Evolutionary conservation across 2,113 vertebrate species (phyloP).

Genomic region (Mystacornis crossleyi): DNA sequence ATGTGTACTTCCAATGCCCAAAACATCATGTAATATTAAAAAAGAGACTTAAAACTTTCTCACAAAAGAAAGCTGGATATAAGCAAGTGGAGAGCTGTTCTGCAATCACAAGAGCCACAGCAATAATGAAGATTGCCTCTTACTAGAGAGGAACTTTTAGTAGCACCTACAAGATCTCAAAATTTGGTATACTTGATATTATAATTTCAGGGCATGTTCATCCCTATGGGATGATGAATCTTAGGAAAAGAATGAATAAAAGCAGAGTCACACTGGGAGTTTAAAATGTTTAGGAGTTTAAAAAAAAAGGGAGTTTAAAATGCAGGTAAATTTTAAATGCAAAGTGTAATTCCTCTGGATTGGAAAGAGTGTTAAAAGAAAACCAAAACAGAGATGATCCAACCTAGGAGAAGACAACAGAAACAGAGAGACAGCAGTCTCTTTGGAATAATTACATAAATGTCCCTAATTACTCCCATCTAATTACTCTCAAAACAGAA

Average conservation of each 20-base stretch:
- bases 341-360: not conserved
- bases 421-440: not conserved
- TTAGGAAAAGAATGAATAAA: not conserved
- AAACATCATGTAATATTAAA: conserved; percentile 49
- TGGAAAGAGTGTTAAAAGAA: not conserved
- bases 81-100: conserved; percentile 10
- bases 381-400: not conserved
- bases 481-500: not conserved
- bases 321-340: not conserved
- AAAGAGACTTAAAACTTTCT: not conserved
- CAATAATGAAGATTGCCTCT: conserved; percentile 54
- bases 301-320: not conserved
- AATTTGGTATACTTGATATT: conserved; percentile 1
- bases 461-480: not conserved
- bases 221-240: not conserved
- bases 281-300: too few species aligned
- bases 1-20: not conserved
- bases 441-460: not conserved
- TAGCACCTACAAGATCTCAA: not conserved
- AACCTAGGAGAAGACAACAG: not conserved
- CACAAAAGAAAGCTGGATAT: conserved; percentile 28
- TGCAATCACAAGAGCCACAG: conserved; percentile 26
- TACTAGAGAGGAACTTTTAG: conserved; percentile 1
- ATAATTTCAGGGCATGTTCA: not conserved
- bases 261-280: not conserved